phyloP scores from a whole-genome alignment of 2,888 invertebrate species.

The Spodoptera exigua region DNA sequence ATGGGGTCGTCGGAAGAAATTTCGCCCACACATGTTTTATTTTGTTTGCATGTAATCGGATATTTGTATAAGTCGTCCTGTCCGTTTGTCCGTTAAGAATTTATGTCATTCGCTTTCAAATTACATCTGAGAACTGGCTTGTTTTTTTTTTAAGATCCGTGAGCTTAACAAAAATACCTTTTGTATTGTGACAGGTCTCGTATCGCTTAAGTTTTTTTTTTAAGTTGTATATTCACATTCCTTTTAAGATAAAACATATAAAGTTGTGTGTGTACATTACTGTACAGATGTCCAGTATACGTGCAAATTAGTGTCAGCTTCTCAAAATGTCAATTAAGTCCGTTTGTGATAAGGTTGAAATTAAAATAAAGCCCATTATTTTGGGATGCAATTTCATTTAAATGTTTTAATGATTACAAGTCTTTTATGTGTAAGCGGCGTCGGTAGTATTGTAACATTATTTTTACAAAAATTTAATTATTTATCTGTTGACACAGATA shows the following conservation, averaged over 20 bases:
- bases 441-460: no score
- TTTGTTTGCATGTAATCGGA: constrained; percentile 68
- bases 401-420: no score
- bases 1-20: constrained; percentile 61
- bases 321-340: not conserved
- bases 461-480: no score
- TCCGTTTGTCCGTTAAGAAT: constrained; percentile 61
- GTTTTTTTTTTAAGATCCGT: constrained; percentile 46
- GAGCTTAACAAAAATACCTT: constrained; percentile 57
- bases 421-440: no score
- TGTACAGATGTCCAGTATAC: not conserved
- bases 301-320: constrained; percentile 1
- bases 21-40: constrained; percentile 65
- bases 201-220: constrained; percentile 41
- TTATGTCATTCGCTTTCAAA: constrained; percentile 66
- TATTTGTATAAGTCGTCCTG: constrained; percentile 64
- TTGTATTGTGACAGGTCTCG: constrained; percentile 55
- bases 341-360: not conserved
- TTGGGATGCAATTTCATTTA: no score
- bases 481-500: no score
- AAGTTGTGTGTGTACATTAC: constrained; percentile 17
- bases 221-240: constrained; percentile 15
- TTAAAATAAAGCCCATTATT: no score
- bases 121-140: constrained; percentile 52
- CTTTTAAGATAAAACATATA: constrained; percentile 27